Conservation (phyloP, 2,797 vertebrate species). For the Cheirogaleus major region DNA sequence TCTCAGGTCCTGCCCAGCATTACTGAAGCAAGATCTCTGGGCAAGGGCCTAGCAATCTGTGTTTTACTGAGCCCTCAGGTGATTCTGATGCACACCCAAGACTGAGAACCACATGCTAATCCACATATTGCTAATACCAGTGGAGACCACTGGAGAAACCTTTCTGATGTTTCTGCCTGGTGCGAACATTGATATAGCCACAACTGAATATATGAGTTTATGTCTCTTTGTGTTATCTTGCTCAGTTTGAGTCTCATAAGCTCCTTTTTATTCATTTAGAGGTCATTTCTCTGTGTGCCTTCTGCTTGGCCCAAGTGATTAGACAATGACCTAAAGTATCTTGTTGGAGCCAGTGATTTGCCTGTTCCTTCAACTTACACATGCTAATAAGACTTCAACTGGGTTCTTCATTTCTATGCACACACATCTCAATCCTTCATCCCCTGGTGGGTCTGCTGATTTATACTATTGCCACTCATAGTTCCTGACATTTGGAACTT, state of each 20-base stretch:
- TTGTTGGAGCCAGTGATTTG: background rate
- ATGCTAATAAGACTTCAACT: background rate
- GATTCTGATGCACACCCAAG: background rate
- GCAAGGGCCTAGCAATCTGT: background rate
- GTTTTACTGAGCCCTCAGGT: background rate
- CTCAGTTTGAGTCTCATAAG: background rate
- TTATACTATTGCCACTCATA: background rate
- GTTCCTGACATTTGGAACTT: conserved; percentile 20
- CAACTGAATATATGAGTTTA: background rate
- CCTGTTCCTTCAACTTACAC: background rate
- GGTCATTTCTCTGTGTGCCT: background rate
- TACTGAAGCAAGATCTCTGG: background rate
- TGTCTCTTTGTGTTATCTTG: background rate
- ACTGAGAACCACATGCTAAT: background rate
- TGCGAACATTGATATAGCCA: background rate
- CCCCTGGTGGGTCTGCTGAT: background rate
- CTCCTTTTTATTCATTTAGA: background rate
- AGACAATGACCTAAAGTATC: background rate
- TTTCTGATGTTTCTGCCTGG: background rate
- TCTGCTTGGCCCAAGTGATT: background rate
- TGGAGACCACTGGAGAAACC: background rate
- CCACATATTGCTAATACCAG: background rate
- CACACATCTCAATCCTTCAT: background rate
- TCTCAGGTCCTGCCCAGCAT: background rate
- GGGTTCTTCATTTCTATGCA: background rate